Percentiles rank a stretch among this genome's conserved stretches.
These are phyloP conservation scores for Burhinus oedicnemus DNA, from an alignment of 2,113 vertebrate species.

Conservation along the genomic window DNA sequence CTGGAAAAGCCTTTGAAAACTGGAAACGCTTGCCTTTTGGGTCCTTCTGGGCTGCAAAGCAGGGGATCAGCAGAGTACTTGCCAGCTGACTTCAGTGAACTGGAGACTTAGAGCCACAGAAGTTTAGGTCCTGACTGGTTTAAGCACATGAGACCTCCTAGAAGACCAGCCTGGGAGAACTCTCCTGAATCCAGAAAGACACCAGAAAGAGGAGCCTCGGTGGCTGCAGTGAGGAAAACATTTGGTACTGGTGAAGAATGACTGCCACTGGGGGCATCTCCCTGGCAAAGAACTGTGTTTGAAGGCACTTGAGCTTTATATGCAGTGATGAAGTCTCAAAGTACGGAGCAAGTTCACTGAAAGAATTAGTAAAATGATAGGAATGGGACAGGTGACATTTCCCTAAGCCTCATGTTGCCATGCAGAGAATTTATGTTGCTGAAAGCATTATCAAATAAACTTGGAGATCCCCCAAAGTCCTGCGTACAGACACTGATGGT, in stretches of 20 bases:
- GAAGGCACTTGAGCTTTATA: background rate
- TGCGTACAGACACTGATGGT: rapidly evolving
- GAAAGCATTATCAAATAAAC: background rate
- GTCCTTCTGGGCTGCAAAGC: background rate
- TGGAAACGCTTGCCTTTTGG: background rate
- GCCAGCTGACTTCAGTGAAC: background rate
- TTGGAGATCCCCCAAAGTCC: background rate
- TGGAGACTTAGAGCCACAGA: background rate
- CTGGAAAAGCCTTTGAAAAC: background rate
- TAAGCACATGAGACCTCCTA: background rate
- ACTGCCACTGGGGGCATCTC: background rate
- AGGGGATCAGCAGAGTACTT: background rate
- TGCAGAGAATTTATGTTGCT: background rate
- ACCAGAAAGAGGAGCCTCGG: background rate
- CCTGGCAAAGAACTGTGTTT: background rate
- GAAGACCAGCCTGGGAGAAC: background rate
- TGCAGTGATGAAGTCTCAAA: background rate
- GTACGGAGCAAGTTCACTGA: background rate
- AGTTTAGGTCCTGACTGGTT: background rate
- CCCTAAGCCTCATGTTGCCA: background rate
- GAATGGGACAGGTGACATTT: background rate
- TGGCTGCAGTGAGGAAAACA: background rate
- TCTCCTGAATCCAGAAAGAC: background rate
- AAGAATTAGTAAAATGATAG: background rate
- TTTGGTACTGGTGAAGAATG: background rate